Evolutionary conservation across 2,797 vertebrate species (phyloP).

Genomic region (Eremophila alpestris): DNA sequence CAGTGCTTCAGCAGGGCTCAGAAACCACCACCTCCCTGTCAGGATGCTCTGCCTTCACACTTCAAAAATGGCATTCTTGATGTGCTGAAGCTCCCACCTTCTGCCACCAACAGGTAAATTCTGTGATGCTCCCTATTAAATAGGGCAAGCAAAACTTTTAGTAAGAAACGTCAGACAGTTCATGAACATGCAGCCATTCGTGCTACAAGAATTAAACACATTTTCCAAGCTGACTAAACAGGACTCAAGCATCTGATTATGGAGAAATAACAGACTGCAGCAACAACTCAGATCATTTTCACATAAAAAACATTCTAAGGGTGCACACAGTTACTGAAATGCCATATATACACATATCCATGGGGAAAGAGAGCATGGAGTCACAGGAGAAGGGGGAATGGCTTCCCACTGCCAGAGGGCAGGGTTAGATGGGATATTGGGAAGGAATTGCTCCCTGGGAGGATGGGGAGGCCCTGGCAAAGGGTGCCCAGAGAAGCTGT

Average conservation of each 20-base stretch:
- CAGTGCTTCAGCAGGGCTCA: neutral
- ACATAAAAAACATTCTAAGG: neutral
- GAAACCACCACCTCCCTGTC: neutral
- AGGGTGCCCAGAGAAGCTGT: neutral
- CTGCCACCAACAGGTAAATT: neutral
- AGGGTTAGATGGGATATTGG: rapidly evolving
- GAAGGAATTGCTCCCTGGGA: rapidly evolving
- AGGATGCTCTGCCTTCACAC: rapidly evolving
- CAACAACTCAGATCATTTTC: neutral
- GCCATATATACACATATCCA: neutral
- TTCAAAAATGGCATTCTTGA: neutral
- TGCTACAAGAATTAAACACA: neutral
- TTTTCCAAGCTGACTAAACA: neutral
- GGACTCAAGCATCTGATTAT: neutral
- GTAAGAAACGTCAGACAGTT: neutral
- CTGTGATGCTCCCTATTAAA: neutral
- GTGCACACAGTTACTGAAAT: neutral
- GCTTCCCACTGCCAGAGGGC: neutral
- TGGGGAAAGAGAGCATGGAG: neutral
- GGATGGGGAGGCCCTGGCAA: neutral
- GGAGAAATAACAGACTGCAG: neutral
- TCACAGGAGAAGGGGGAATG: neutral
- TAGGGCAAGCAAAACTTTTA: neutral
- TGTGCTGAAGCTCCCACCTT: neutral
- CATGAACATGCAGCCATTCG: rapidly evolving